These are phyloP conservation scores for Eospalax fontanierii DNA, from an alignment of 2,797 vertebrate genomes.

Conservation along the genomic window DNA sequence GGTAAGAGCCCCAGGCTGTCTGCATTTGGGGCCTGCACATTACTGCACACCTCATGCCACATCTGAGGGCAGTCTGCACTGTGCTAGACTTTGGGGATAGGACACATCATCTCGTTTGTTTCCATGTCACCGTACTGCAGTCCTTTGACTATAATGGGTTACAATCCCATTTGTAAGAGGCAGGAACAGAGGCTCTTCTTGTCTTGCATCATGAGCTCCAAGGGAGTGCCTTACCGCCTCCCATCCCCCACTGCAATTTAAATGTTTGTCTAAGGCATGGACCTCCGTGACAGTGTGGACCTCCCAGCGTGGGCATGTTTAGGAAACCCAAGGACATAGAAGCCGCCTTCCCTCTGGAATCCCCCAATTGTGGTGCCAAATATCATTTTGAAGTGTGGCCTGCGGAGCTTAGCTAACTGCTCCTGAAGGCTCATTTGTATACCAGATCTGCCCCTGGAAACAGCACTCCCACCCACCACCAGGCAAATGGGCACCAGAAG, in stretches of 20 bases:
- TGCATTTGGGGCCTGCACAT: neutral
- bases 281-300: neutral
- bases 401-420: neutral
- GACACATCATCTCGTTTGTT: neutral
- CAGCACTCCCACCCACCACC: neutral
- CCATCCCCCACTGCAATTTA: neutral
- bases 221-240: neutral
- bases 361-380: neutral
- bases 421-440: neutral
- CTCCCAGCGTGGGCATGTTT: neutral
- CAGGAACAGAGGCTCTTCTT: neutral
- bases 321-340: neutral
- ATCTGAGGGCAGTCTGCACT: neutral
- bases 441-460: constrained; percentile 28
- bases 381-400: neutral
- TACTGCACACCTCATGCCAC: neutral
- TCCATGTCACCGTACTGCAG: neutral
- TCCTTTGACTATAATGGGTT: neutral
- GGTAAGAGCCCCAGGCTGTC: neutral
- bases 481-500: neutral
- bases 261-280: neutral
- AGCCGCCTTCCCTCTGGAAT: neutral
- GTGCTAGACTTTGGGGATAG: neutral
- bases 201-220: neutral
- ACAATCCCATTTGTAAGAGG: neutral